Conservation (phyloP, 2,888 invertebrate species). For the Eupeodes luniger region DNA sequence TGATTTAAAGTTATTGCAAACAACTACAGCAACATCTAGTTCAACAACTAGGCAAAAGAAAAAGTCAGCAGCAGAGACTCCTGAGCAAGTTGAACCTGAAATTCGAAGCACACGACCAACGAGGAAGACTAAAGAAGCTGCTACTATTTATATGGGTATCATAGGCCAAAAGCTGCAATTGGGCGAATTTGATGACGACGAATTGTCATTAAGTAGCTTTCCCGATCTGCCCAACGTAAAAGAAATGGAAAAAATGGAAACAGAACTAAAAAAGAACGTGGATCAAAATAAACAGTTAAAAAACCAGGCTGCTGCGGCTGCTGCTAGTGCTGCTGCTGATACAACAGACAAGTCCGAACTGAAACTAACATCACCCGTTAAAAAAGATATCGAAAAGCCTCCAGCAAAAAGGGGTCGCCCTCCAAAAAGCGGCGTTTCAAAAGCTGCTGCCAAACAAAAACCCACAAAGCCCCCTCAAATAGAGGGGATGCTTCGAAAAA, state of each 20-base stretch:
- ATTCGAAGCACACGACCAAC: slow-evolving; percentile 84
- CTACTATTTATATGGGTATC: slow-evolving; percentile 90
- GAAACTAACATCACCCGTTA: slow-evolving; percentile 52
- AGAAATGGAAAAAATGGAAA: slow-evolving; percentile 86
- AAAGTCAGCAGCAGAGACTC: slow-evolving; percentile 10
- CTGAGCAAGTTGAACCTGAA: slow-evolving; percentile 76
- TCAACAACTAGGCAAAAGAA: slow-evolving; percentile 78
- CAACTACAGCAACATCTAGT: slow-evolving; percentile 79
- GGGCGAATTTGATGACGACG: slow-evolving; percentile 86
- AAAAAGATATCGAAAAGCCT: slow-evolving; percentile 55
- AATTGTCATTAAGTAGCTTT: slow-evolving; percentile 87
- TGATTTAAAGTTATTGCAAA: slow-evolving; percentile 11
- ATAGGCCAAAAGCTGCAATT: slow-evolving; percentile 88
- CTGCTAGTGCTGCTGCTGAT: slow-evolving; percentile 49
- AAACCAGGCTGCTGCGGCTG: slow-evolving; percentile 62
- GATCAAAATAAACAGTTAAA: slow-evolving; percentile 69
- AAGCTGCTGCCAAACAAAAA: slow-evolving; percentile 72
- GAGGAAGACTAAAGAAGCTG: slow-evolving; percentile 90
- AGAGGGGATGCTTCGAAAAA: slow-evolving; percentile 82
- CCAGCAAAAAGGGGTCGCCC: slow-evolving; percentile 79
- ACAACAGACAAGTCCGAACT: slow-evolving; percentile 53
- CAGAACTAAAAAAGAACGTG: slow-evolving; percentile 85
- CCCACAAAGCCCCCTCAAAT: slow-evolving; percentile 78
- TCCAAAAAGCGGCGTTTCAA: slow-evolving; percentile 77
- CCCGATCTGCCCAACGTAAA: slow-evolving; percentile 88